Base-by-base conservation (phyloP, 2,797 vertebrate genomes). In the Phalloptychus januarius region DNA sequence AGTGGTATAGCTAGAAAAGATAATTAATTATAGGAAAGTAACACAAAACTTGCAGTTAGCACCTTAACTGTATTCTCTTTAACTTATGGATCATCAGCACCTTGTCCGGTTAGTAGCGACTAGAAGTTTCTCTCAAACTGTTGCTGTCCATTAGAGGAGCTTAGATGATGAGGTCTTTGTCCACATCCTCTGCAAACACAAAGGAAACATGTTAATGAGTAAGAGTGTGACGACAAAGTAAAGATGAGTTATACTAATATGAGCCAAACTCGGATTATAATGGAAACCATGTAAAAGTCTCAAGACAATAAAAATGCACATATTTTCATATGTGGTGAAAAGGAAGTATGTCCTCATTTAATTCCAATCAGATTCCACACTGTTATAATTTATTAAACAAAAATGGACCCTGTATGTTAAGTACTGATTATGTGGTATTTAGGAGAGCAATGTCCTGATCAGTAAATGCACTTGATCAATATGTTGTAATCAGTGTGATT, bases 91-190 rank as follows among this genome's bases (percentile, higher is more conserved):
- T 97, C 96, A 95, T 97, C 97, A 98, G 97, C 97, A 97, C 97
- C 97, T 97, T 91, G 92, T 96, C 95, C 95, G 92, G 78, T 91
- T 87, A 91, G 92, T 91, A 94, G 85, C 63, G 33, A 93, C 93
- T 93, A 93, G 89, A 93, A 88, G 93, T 87, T 90, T 92, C 88
- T 86, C 90, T 92, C 88, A 89, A 69, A 40, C 85, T 86, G 79
- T 70, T 67, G 79, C 79, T 78, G 70, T 50, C 85, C 77, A 33
- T 88, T 83, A 75, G 90, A 91, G 84, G 83, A 73, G 13, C 92
- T 97, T 95, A 99, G 96, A 99, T 96, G 92, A 99, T 94, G 10
- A 99, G 96, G 89, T 99, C 97, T 90, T 97, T 97, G 95, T 99
- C 97, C 79, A 99, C 92, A 38, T 99, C 98, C 97, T 98, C 98